Conservation (phyloP, 2,797 vertebrate genomes). For the Paramormyrops hopkinsi region DNA sequence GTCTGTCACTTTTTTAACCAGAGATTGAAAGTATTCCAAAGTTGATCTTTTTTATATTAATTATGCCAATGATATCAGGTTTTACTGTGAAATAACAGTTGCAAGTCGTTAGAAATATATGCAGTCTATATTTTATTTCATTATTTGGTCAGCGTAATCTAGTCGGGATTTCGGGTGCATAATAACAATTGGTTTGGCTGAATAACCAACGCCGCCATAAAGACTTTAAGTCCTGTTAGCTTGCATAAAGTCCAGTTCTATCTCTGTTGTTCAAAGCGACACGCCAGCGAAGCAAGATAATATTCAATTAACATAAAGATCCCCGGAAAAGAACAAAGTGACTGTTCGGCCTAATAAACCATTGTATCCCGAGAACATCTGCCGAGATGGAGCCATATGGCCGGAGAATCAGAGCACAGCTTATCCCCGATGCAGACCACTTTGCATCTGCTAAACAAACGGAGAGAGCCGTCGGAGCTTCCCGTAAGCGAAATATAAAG, state of each 20-base stretch:
- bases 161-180: constrained; percentile 12
- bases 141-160: constrained; percentile 21
- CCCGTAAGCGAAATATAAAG: not conserved
- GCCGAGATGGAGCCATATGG: constrained; percentile 24
- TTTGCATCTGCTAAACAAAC: constrained; percentile 23
- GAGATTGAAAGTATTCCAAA: not conserved
- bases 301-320: constrained; percentile 6
- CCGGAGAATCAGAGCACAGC: constrained; percentile 15
- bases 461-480: not conserved
- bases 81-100: not conserved
- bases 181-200: constrained; percentile 30
- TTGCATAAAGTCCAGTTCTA: not conserved
- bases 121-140: not conserved
- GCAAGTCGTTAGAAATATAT: not conserved
- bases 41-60: not conserved
- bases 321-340: constrained; percentile 7
- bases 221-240: not conserved
- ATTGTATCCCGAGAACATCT: constrained; percentile 27
- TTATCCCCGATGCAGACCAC: constrained; percentile 6
- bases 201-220: not conserved
- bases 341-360: constrained; percentile 4
- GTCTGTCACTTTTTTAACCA: not conserved
- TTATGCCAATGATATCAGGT: not conserved
- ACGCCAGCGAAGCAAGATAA: not conserved
- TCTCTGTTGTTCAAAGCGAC: not conserved